phyloP scores from a whole-genome alignment of 2,113 vertebrate species.

The Cyphomyrus plagiostoma region DNA sequence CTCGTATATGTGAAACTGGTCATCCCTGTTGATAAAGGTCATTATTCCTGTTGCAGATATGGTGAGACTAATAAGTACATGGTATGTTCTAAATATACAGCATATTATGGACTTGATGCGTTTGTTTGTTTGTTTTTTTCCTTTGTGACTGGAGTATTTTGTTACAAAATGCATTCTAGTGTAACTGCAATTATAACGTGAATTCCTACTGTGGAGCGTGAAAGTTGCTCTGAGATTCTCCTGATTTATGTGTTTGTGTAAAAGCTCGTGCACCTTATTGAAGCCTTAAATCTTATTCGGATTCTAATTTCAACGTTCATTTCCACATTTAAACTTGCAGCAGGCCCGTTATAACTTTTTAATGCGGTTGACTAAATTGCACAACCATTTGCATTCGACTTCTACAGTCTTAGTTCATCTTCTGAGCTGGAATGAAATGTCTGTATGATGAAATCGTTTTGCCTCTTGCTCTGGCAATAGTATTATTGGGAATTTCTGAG shows the following conservation, averaged over 20 bases:
- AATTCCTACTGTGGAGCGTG: background rate
- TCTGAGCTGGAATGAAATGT: background rate
- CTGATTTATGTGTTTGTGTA: background rate
- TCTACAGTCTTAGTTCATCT: background rate
- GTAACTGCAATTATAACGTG: background rate
- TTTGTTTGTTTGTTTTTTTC: background rate
- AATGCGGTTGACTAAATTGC: background rate
- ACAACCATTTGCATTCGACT: background rate
- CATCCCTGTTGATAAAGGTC: background rate
- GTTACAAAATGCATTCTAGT: background rate
- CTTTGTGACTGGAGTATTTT: background rate
- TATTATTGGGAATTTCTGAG: background rate
- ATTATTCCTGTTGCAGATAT: background rate
- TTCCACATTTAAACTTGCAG: background rate
- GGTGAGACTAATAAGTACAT: background rate
- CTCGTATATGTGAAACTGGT: background rate
- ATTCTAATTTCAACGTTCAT: background rate
- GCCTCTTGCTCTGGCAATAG: background rate
- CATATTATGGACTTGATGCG: background rate
- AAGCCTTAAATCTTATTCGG: slow-evolving; percentile 1
- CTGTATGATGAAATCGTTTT: background rate
- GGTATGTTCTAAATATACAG: background rate
- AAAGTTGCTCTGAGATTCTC: background rate
- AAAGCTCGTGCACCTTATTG: background rate
- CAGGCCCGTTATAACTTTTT: background rate